phyloP scores from a whole-genome alignment of 2,797 vertebrate genomes.

The Uromys caudimaculatus region DNA sequence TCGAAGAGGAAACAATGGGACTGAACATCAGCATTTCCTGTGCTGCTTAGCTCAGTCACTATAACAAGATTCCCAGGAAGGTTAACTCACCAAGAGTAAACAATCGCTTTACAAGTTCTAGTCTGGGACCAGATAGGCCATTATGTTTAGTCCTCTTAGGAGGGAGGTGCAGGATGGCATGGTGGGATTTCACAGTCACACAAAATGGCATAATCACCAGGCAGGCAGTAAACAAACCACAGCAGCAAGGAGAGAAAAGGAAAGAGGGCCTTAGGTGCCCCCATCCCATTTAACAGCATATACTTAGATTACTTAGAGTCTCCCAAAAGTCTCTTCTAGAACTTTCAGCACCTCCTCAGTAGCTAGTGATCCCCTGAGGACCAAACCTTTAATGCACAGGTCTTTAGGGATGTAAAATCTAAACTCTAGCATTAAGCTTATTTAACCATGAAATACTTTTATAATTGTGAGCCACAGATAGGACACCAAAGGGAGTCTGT shows the following conservation, averaged over 20 bases:
- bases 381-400: not conserved
- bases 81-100: not conserved
- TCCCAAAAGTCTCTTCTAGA: not conserved
- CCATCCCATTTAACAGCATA: not conserved
- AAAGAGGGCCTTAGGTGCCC: not conserved
- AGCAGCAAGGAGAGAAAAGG: not conserved
- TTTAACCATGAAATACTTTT: conserved; percentile 47
- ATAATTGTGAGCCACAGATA: conserved; percentile 37
- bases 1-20: not conserved
- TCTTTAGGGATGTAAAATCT: not conserved
- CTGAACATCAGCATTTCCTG: not conserved
- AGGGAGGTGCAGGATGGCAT: not conserved
- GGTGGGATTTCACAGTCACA: no score
- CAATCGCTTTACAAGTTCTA: not conserved
- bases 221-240: not conserved
- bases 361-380: not conserved
- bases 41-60: not conserved
- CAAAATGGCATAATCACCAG: not conserved
- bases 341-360: not conserved
- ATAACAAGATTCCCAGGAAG: not conserved
- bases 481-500: not conserved
- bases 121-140: not conserved
- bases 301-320: not conserved
- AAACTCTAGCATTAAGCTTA: not conserved
- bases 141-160: not conserved